Evolutionary conservation across 2,113 vertebrate species (phyloP), one percentile per base, ranked within the genome.

Genomic region (Seriola aureovittata): DNA sequence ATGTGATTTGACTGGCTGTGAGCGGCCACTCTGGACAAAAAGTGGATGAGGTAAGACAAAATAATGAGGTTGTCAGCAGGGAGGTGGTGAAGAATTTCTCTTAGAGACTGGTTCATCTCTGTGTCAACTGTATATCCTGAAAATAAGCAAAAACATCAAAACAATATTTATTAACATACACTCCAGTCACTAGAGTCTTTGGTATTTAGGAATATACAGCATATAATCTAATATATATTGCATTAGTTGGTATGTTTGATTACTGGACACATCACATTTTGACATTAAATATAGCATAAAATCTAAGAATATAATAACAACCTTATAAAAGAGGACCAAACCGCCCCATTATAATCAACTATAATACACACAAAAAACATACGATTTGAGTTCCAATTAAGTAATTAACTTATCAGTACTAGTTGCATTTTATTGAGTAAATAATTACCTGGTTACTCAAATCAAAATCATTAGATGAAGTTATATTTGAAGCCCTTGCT

Each of bases 1-100:
- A 96, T 97, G 74, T 93, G 94, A 89, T 97, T 97, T 71, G 87
- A 92, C 6, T 95, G 87, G 73, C 95, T 96, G 70, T 94, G 60
- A 9, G 91, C 75, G 0, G 95, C 94, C 72, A 96, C 95, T 84
- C 92, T 95, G 44, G 87, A 81, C 63, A 97, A 85, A 87, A 96
- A 97, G 85, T 89, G 85, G 88, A 89, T 84, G 73, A 97, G 90
- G 90, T 95, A 96, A 75, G 88, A 94, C 52, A 96, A 87, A 67
- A 96, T 88, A 63, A 38, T 82, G 73, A 92, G 90, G 84, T 94
- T 94, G 44, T 91, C 91, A 64, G 80, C 63, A 17, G 94, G 95
- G 9, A 96, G 91, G 82, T 71, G 71, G 54, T 38, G 75, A 57
- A 96, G 90, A 68, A 90, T 71, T 32, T 81, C 78, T 78, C 84